phyloP scores from a whole-genome alignment of 2,113 vertebrate species.

The Semnornis frantzii region DNA sequence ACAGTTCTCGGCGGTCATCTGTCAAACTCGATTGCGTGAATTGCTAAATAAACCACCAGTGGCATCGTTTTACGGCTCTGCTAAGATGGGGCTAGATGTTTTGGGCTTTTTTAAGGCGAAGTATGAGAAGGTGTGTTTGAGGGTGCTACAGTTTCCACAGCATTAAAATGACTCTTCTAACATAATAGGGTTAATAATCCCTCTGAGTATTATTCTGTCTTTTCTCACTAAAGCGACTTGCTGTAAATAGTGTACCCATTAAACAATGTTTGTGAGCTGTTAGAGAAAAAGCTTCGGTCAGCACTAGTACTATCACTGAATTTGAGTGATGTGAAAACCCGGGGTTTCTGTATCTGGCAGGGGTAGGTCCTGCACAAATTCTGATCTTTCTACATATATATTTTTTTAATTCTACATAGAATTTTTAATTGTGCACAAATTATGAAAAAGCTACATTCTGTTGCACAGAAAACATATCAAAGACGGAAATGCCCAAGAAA shows the following conservation, averaged over 20 bases:
- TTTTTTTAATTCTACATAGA: rapidly evolving
- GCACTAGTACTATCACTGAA: not conserved
- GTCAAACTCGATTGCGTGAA: not conserved
- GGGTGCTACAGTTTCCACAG: not conserved
- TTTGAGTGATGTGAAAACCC: not conserved
- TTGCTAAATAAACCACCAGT: not conserved
- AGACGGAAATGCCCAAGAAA: not conserved
- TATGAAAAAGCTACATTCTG: not conserved
- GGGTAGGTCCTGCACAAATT: not conserved
- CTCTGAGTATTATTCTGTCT: not conserved
- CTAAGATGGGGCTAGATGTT: not conserved
- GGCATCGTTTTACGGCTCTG: constrained; percentile 13
- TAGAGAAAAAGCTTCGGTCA: not conserved
- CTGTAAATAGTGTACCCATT: not conserved
- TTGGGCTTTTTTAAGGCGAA: not conserved
- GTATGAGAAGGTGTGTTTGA: not conserved
- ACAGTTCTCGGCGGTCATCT: constrained; percentile 7
- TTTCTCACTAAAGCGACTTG: not conserved
- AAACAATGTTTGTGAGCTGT: not conserved
- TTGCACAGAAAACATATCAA: not conserved
- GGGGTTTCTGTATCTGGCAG: not conserved
- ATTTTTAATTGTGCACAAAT: not conserved
- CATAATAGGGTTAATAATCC: not conserved
- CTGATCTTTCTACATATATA: not conserved
- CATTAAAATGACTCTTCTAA: not conserved